A percentile compares a stretch with the other conserved stretches of the same genome.
phyloP scores from a whole-genome alignment of 2,888 invertebrate species.

The Drosophila vallismaia region DNA sequence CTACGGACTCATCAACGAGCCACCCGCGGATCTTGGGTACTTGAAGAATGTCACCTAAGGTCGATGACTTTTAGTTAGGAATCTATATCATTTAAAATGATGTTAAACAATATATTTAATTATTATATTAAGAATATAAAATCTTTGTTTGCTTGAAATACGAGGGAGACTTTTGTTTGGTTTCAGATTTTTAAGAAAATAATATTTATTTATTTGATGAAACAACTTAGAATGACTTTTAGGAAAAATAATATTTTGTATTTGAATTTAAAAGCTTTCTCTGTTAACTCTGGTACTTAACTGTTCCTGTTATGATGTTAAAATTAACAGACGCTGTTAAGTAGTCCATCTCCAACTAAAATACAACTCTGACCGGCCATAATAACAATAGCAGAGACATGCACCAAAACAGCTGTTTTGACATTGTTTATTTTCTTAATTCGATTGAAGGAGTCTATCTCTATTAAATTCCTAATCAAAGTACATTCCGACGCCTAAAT shows the following conservation, averaged over 20 bases:
- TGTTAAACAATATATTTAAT: slow-evolving; percentile 29
- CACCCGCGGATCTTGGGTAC: slow-evolving; percentile 69
- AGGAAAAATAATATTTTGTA: not conserved
- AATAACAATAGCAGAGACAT: not conserved
- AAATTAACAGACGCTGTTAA: not conserved
- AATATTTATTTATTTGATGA: not conserved
- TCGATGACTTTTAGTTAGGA: slow-evolving; percentile 44
- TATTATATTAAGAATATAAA: not conserved
- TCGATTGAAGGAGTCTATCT: not conserved
- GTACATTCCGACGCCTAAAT: not conserved
- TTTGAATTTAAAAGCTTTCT: not conserved
- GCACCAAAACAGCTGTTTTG: not conserved
- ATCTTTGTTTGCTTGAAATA: not conserved
- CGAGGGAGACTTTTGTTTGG: not conserved
- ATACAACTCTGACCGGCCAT: not conserved
- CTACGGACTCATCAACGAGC: slow-evolving; percentile 87
- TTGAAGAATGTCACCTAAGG: slow-evolving; percentile 12
- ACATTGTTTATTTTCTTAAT: not conserved
- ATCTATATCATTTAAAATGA: slow-evolving; percentile 12
- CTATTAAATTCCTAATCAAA: not conserved
- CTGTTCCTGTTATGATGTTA: not conserved
- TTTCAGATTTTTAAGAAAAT: not conserved
- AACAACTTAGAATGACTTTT: no score
- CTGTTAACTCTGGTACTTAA: not conserved
- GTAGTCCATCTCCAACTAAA: not conserved